Evolutionary conservation across 2,888 invertebrate species (phyloP).

Genomic region (Chrysolina haemoptera): DNA sequence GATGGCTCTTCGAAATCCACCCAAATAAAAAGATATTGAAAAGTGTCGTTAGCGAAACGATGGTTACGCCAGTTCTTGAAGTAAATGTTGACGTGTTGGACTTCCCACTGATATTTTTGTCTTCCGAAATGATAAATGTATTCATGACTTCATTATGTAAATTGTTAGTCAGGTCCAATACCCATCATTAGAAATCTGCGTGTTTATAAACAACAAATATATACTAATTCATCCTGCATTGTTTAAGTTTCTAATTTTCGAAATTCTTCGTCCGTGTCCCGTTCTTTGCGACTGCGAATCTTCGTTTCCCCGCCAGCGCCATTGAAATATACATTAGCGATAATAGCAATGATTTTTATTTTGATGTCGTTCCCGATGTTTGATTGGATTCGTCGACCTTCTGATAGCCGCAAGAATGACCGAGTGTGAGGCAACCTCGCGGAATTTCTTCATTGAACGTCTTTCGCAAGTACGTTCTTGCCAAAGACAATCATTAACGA

Average conservation of each 20-base stretch:
- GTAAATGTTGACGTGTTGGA: too few species aligned
- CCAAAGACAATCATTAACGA: not conserved
- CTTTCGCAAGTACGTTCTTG: conserved; percentile 14
- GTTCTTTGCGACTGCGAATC: not conserved
- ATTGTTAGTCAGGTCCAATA: not conserved
- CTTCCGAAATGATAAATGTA: not conserved
- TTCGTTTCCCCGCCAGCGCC: not conserved
- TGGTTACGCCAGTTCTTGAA: too few species aligned
- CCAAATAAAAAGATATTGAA: too few species aligned
- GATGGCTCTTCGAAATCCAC: too few species aligned
- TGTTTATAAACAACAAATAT: not conserved
- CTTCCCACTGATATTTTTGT: too few species aligned
- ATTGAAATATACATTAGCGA: not conserved
- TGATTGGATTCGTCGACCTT: conserved; percentile 9
- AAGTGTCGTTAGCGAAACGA: too few species aligned
- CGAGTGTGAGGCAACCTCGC: not conserved
- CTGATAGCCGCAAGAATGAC: conserved; percentile 14
- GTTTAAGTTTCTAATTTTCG: too few species aligned
- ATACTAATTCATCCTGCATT: not conserved
- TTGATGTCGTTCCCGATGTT: conserved; percentile 11
- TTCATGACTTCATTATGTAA: not conserved
- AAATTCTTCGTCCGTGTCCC: not conserved
- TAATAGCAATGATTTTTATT: conserved; percentile 6
- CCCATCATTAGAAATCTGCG: not conserved
- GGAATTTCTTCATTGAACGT: not conserved